phyloP scores from a whole-genome alignment of 1,140 invertebrate species.

The Philopotamus ludificatus region DNA sequence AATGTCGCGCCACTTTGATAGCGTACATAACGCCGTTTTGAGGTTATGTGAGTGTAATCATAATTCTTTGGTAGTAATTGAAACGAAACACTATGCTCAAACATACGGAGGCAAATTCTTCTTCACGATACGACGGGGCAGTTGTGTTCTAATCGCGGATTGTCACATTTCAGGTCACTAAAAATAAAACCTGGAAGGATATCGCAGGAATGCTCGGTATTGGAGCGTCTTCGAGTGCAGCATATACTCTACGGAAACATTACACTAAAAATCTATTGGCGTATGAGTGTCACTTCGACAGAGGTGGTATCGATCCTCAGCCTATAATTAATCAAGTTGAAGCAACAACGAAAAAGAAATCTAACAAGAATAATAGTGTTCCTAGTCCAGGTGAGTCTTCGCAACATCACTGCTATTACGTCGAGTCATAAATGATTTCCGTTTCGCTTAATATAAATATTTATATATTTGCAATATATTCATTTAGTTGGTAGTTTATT shows the following conservation, averaged over 20 bases:
- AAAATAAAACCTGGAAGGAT: conserved; percentile 98
- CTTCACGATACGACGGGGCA: conserved; percentile 4
- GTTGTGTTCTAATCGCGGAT: neutral
- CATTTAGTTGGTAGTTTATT: no score
- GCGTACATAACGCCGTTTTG: no score
- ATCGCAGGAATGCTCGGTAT: conserved; percentile 91
- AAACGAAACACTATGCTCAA: conserved; percentile 15
- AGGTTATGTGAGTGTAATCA: no score
- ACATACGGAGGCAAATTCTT: conserved; percentile 36
- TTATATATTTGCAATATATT: no score
- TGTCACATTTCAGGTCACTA: conserved; percentile 76
- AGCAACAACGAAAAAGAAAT: conserved; percentile 85
- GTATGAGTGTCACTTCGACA: conserved; percentile 95
- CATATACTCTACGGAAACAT: conserved; percentile 94
- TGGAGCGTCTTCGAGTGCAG: conserved; percentile 93
- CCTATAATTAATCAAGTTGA: conserved; percentile 94
- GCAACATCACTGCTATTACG: no score
- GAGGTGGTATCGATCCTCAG: conserved; percentile 91
- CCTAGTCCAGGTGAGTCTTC: conserved; percentile 76
- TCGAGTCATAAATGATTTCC: no score
- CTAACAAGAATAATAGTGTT: conserved; percentile 76
- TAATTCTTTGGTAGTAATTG: neutral
- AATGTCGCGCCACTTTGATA: no score
- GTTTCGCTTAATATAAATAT: no score
- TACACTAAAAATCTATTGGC: conserved; percentile 95